Evolutionary conservation across 2,113 vertebrate species (phyloP), one percentile per base, ranked within the genome.

Genomic region (Tautogolabrus adspersus): DNA sequence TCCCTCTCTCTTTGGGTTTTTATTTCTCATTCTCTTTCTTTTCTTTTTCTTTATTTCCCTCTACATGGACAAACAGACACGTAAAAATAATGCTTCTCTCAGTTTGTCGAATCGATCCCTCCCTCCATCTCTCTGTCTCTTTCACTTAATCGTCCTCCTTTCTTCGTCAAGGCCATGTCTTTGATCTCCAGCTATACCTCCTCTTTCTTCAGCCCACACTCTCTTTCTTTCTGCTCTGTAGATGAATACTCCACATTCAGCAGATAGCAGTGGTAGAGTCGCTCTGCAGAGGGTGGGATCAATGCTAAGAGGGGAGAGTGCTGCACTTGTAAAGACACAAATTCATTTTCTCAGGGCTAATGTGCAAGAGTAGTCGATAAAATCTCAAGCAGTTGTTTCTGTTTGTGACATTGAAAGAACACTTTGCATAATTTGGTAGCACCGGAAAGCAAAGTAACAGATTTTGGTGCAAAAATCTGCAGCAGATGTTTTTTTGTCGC

Each of bases 81-180:
- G 26, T 38, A 51, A 18, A 64, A 70, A 37, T 6, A 22, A 44
- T 1, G 23, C 11, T 3, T 66, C 64, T 16, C 61, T 60, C 38
- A 22, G 18, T 58, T 66, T 16, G 30, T 21, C 66, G 6, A 70
- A 71, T 79, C 12, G 46, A 63, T 69, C 10, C 61, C n/a, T 40
- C 18, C 38, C 58, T 18, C 7, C 21, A 11, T 2, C 13, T 18
- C 67, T 30, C 61, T 46, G 21, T 22, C 37, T 16, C 56, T 58
- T 21, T 76, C 54, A 54, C 16, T 75, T 75, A 19, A 47, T 66
- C 26, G 1, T 55, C 40, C 8, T 58, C 44, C 51, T 81, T 55
- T 77, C 56, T 83, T 72, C 23, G 61, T 80, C 68, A 73, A 73
- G 84, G 87, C 77, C 77, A 66, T 21, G 68, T 84, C 46, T 54